These are phyloP conservation scores for Hypanus sabinus DNA, from an alignment of 2,113 vertebrate genomes.

Conservation along the genomic window DNA sequence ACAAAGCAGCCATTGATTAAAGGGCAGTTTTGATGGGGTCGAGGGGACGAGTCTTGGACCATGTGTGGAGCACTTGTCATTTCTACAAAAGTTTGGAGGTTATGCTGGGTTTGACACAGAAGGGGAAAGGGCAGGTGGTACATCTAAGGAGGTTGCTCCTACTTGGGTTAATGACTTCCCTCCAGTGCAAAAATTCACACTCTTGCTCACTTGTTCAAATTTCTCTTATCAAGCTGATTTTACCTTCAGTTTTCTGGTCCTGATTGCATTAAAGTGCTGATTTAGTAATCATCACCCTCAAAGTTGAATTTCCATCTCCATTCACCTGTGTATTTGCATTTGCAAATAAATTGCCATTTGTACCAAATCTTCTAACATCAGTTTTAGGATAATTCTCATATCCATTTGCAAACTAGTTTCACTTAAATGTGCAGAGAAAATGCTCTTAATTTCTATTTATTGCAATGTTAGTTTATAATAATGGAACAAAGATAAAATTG, in stretches of 20 bases:
- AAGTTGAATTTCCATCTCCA: no score
- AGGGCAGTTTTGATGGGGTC: background rate
- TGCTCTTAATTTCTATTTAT: background rate
- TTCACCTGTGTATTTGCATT: no score
- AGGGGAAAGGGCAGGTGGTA: background rate
- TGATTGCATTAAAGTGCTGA: no score
- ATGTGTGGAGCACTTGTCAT: background rate
- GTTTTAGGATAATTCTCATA: no score
- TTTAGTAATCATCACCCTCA: no score
- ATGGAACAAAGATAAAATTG: background rate
- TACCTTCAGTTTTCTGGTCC: no score
- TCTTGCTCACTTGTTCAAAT: no score
- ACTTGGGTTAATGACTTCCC: background rate
- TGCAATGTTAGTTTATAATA: background rate
- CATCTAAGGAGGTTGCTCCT: background rate
- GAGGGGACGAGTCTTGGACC: background rate
- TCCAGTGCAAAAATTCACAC: background rate
- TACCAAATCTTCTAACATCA: no score
- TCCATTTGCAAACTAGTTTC: background rate
- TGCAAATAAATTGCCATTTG: no score
- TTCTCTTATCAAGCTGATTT: no score
- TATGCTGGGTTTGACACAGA: background rate
- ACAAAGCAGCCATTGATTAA: background rate
- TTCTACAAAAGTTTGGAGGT: background rate
- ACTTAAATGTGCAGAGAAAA: background rate